Conservation (phyloP, 64 coral and sea anemone species). For the Dendrophyllia cribrosa region DNA sequence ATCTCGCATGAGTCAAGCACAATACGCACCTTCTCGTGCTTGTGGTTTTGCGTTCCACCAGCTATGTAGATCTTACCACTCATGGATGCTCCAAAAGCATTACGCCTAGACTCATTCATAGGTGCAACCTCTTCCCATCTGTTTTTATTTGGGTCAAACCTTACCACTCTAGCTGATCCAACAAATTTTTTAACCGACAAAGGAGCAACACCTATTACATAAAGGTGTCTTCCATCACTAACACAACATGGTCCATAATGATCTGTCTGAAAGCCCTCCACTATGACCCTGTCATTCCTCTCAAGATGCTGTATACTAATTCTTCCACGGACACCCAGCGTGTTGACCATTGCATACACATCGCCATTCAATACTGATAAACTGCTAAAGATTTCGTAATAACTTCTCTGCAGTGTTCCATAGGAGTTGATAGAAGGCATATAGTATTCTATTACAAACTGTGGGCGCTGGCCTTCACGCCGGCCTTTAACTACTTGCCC, state of each 20-base stretch:
- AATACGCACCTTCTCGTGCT: too few species aligned
- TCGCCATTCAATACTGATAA: neutral
- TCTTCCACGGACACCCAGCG: too few species aligned
- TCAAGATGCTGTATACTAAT: neutral
- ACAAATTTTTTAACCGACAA: neutral
- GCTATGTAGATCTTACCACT: constrained; percentile 30
- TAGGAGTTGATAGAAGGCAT: neutral
- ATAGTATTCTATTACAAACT: neutral
- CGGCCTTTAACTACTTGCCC: neutral
- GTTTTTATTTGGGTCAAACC: neutral
- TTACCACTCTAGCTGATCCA: neutral
- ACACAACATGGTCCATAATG: neutral
- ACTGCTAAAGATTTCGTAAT: neutral
- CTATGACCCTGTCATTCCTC: too few species aligned
- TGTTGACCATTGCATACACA: too few species aligned
- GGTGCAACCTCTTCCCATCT: neutral
- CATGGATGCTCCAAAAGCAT: neutral
- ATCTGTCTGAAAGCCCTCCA: too few species aligned
- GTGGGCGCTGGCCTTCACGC: neutral
- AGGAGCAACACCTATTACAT: neutral
- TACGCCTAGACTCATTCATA: neutral
- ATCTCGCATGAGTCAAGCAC: neutral
- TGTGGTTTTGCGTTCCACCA: neutral
- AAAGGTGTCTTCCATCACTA: neutral
- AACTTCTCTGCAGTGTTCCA: neutral